A percentile compares a stretch with the other conserved stretches of the same genome.
phyloP scores from a whole-genome alignment of 2,888 invertebrate genomes.

The Rhynchonema sp. region DNA sequence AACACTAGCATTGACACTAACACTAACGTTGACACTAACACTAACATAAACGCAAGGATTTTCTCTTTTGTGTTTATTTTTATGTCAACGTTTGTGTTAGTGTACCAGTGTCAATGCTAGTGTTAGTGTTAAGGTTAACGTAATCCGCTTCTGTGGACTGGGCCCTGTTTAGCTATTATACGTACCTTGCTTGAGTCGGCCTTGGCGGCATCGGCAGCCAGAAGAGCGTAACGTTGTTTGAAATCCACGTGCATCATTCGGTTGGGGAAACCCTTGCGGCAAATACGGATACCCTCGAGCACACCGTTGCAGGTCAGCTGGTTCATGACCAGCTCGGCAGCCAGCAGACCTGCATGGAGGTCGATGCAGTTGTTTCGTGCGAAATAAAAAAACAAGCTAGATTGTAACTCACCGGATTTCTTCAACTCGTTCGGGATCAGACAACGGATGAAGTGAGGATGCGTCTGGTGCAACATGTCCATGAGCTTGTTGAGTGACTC shows the following conservation, averaged over 20 bases:
- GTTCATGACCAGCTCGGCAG: slow-evolving; percentile 95
- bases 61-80: too few relatives aligned
- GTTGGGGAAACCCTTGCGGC: slow-evolving; percentile 98
- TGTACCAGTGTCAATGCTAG: too few relatives aligned
- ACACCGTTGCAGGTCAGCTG: slow-evolving; percentile 99
- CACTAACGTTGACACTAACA: too few relatives aligned
- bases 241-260: slow-evolving; percentile 98
- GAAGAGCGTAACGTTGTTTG: slow-evolving; percentile 98
- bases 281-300: slow-evolving; percentile 99
- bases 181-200: background rate
- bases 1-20: too few relatives aligned
- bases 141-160: too few relatives aligned
- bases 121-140: too few relatives aligned
- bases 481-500: slow-evolving; percentile 72
- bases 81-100: too few relatives aligned
- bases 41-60: too few relatives aligned
- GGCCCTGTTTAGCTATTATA: background rate
- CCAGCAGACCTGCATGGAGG: slow-evolving; percentile 56
- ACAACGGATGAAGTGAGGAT: slow-evolving; percentile 99
- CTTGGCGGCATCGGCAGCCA: slow-evolving; percentile 59
- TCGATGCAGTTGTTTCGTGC: too few relatives aligned
- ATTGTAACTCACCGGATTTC: slow-evolving; percentile 15
- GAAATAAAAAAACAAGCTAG: too few relatives aligned
- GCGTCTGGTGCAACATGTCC: slow-evolving; percentile 81
- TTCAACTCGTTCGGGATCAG: slow-evolving; percentile 77